Percentiles rank a stretch among this genome's conserved stretches.
These are phyloP conservation scores for Melanocharis versteri DNA, from an alignment of 2,113 vertebrate genomes.

Conservation along the genomic window DNA sequence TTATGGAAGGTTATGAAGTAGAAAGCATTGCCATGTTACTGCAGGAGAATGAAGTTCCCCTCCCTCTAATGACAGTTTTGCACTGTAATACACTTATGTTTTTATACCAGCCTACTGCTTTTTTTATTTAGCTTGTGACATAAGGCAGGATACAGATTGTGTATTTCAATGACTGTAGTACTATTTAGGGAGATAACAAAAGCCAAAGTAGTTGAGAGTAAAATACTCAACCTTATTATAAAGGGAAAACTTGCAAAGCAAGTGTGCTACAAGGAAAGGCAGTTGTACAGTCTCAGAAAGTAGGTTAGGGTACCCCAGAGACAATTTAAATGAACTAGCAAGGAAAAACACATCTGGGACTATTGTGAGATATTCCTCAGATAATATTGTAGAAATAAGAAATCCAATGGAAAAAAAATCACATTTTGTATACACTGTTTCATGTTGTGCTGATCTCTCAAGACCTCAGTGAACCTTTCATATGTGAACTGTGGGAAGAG, in stretches of 20 bases:
- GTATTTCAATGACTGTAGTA: not conserved
- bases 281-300: conserved; percentile 24
- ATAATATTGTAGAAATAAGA: conserved; percentile 9
- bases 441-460: not conserved
- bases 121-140: not conserved
- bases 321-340: conserved; percentile 41
- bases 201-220: not conserved
- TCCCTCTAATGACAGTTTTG: not conserved
- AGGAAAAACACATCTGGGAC: conserved; percentile 50
- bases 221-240: not conserved
- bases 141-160: not conserved
- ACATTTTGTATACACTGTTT: not conserved
- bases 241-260: conserved; percentile 4
- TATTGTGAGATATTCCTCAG: not conserved
- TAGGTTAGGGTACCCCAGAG: conserved; percentile 55
- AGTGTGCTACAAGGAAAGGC: not conserved
- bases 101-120: not conserved
- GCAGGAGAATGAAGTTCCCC: not conserved
- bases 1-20: not conserved
- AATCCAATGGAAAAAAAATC: not conserved
- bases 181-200: conserved; percentile 11
- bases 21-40: not conserved
- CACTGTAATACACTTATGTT: not conserved
- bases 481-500: not conserved
- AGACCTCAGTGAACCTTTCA: not conserved